A percentile compares a stretch with the other conserved stretches of the same genome.
These are phyloP conservation scores for Lateolabrax maculatus DNA, from an alignment of 2,797 vertebrate genomes.

Conservation along the genomic window DNA sequence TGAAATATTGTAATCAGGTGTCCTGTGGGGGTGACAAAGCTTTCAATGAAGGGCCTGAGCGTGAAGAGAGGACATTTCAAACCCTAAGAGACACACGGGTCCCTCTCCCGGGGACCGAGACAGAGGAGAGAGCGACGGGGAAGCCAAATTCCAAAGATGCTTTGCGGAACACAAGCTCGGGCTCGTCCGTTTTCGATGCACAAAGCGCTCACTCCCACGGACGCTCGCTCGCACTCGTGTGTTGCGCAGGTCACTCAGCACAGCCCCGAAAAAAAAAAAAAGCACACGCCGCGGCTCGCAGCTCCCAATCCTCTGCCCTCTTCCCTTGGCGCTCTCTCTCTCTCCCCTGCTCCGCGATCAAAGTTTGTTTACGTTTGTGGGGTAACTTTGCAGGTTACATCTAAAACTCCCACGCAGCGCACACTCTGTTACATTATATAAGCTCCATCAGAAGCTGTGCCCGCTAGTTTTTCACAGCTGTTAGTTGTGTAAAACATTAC, in stretches of 20 bases:
- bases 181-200: slow-evolving; percentile 68
- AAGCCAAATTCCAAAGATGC: slow-evolving; percentile 82
- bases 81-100: slow-evolving; percentile 44
- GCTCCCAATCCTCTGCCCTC: slow-evolving; percentile 55
- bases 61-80: slow-evolving; percentile 54
- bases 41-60: slow-evolving; percentile 53
- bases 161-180: slow-evolving; percentile 75
- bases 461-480: slow-evolving; percentile 58
- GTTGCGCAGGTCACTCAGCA: slow-evolving; percentile 55
- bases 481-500: slow-evolving; percentile 61
- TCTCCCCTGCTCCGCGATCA: slow-evolving; percentile 61
- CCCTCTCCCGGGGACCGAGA: slow-evolving; percentile 30
- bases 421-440: slow-evolving; percentile 68
- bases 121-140: slow-evolving; percentile 34
- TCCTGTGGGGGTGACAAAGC: slow-evolving; percentile 49
- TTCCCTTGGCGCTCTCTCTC: slow-evolving; percentile 48
- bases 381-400: slow-evolving; percentile 75
- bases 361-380: slow-evolving; percentile 79
- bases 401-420: slow-evolving; percentile 71
- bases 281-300: slow-evolving; percentile 19
- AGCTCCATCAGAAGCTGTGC: slow-evolving; percentile 60
- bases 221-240: slow-evolving; percentile 49
- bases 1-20: slow-evolving; percentile 64
- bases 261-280: slow-evolving; percentile 37
- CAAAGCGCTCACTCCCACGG: slow-evolving; percentile 62